Evolutionary conservation across 2,797 vertebrate genomes (phyloP).

Genomic region (Remorina albescens): DNA sequence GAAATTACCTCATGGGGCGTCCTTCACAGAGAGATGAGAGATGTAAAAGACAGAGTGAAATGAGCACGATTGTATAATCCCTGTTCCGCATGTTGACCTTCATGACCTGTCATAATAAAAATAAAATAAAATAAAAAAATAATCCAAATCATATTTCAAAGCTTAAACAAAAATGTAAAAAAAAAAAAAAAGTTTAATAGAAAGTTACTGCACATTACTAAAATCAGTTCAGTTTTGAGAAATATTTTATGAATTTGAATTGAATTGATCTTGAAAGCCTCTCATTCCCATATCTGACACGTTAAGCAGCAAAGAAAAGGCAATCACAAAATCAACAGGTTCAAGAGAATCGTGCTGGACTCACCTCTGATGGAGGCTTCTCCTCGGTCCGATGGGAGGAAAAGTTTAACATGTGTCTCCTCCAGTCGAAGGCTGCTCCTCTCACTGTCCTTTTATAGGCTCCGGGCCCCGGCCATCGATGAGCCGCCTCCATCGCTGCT

Average conservation of each 20-base stretch:
- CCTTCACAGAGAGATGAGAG: constrained; percentile 81
- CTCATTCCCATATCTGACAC: background rate
- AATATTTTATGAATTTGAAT: too few relatives aligned
- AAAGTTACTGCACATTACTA: background rate
- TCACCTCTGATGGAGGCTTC: constrained; percentile 44
- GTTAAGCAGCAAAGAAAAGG: background rate
- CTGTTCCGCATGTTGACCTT: constrained; percentile 80
- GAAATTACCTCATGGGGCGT: constrained; percentile 84
- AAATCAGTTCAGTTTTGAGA: background rate
- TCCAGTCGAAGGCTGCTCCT: too few relatives aligned
- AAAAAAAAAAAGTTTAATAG: background rate
- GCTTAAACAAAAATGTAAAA: background rate
- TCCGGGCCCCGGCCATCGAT: constrained; percentile 73
- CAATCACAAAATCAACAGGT: background rate
- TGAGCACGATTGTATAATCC: constrained; percentile 73
- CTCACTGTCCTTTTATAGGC: constrained; percentile 83
- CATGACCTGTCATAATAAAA: constrained; percentile 71
- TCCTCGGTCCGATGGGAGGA: constrained; percentile 9
- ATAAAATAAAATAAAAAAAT: too few relatives aligned
- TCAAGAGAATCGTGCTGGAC: constrained; percentile 5
- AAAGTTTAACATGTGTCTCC: background rate
- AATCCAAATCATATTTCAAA: background rate
- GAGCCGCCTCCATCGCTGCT: constrained; percentile 81
- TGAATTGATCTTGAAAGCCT: background rate
- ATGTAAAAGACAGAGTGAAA: constrained; percentile 82